Base-by-base conservation (phyloP, 2,797 vertebrate genomes). In the Urosaurus nigricauda region DNA sequence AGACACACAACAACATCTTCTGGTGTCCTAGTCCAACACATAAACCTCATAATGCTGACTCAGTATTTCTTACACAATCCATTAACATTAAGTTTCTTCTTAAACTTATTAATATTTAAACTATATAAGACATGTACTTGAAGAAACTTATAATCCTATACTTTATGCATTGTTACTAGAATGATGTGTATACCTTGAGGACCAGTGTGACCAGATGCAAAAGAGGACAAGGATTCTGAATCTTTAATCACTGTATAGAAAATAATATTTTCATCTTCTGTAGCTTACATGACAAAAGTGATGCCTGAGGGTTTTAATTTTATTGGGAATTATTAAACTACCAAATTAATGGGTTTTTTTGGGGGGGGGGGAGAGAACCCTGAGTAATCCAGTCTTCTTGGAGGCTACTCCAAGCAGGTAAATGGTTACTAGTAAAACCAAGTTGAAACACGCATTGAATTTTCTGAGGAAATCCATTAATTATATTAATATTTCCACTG, bases 401-500 rank as follows among this genome's bases (percentile, higher is more conserved):
- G 3, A 68, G 9, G 11, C 65, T 68, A 68, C 12, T 68, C 11
- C 43, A 21, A 79, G 40, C 60, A 16, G 21, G 81, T 60, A 77
- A 86, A 37, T 70, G 13, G 24, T 56, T 73, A 89, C 74, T 85
- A 56, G 16, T 83, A 83, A 86, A 87, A 88, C 75, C 89, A 35
- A 77, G 79, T 0, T 1, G 80, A 51, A 82, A 86, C 77, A 58
- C 0, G 2, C 70, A 26, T 82, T 92, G 91, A 89, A 53, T 78
- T 81, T 90, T 85, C 88, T 91, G 56, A 89, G 88, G 85, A 93
- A 94, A 93, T 51, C 32, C 21, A 89, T 87, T 92, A 92, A 93
- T 51, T 86, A 37, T 88, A 91, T 89, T 92, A 84, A 63, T 87
- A 92, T 93, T 95, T 94, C 91, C 92, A 92, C 80, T 96, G 94